Conservation (phyloP, 2,888 invertebrate species). For the Callinectes sapidus region DNA sequence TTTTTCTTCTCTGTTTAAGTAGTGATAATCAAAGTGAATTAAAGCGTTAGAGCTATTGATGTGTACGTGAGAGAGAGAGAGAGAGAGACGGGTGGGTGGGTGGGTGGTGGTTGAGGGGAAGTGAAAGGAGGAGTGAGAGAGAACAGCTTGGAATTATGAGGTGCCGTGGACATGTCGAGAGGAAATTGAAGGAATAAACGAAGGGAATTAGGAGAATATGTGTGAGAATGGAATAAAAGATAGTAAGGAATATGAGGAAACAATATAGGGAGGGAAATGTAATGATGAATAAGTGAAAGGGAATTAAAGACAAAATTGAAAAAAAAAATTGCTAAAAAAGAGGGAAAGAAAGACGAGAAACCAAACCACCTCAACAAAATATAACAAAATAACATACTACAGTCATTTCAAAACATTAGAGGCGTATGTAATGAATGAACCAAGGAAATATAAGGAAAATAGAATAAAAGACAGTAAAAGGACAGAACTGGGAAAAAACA, state of each 20-base stretch:
- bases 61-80: neutral
- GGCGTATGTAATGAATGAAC: neutral
- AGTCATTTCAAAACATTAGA: neutral
- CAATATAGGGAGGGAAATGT: too few relatives aligned
- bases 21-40: too few relatives aligned
- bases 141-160: neutral
- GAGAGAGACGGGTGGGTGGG: neutral
- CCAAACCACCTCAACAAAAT: neutral
- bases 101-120: neutral
- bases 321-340: neutral
- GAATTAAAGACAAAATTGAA: too few relatives aligned
- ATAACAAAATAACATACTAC: neutral
- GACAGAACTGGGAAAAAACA: neutral
- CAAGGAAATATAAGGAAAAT: neutral
- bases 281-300: too few relatives aligned
- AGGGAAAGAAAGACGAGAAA: neutral
- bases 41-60: neutral
- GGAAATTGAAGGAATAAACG: neutral
- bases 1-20: too few relatives aligned
- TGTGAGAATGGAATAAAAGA: neutral
- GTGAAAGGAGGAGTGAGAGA: conserved; percentile 15
- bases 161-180: neutral
- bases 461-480: neutral
- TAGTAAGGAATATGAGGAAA: neutral
- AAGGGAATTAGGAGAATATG: neutral